Conservation (phyloP, 2,888 invertebrate genomes). For the Phyllotreta striolata region DNA sequence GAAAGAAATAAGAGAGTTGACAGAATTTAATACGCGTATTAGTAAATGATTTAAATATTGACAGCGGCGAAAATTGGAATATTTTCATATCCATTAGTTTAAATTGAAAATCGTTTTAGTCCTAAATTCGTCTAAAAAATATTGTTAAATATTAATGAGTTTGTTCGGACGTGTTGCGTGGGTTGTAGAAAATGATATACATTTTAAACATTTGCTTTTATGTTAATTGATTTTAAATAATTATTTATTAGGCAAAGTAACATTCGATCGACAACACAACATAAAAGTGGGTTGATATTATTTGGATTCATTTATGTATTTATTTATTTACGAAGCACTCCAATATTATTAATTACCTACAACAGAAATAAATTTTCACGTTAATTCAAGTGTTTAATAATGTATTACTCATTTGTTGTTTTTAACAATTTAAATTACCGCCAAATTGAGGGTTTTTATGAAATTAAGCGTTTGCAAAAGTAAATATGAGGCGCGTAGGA, state of each 20-base stretch:
- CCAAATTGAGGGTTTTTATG: no score
- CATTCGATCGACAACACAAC: background rate
- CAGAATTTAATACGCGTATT: background rate
- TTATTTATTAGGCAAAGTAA: slow-evolving; percentile 6
- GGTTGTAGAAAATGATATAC: slow-evolving; percentile 7
- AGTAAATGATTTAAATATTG: slow-evolving; percentile 1
- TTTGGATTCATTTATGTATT: background rate
- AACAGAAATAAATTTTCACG: background rate
- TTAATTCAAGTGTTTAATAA: background rate
- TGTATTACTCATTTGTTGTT: background rate
- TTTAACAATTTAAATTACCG: no score
- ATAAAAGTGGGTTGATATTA: slow-evolving; percentile 1
- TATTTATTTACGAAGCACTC: background rate
- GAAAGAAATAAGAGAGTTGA: background rate
- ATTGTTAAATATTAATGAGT: slow-evolving; percentile 9
- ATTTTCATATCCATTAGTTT: slow-evolving; percentile 9
- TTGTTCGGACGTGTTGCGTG: slow-evolving; percentile 2
- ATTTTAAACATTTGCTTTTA: slow-evolving; percentile 13
- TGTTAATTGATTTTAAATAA: slow-evolving; percentile 13
- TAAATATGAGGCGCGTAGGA: no score
- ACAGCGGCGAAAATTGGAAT: background rate
- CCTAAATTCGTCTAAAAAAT: slow-evolving; percentile 3
- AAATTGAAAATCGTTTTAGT: slow-evolving; percentile 10
- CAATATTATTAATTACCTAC: background rate
- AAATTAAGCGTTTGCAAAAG: no score